A percentile compares a stretch with the other conserved stretches of the same genome.
phyloP scores from a whole-genome alignment of 2,113 vertebrate species.

The Emydocephalus ijimae region DNA sequence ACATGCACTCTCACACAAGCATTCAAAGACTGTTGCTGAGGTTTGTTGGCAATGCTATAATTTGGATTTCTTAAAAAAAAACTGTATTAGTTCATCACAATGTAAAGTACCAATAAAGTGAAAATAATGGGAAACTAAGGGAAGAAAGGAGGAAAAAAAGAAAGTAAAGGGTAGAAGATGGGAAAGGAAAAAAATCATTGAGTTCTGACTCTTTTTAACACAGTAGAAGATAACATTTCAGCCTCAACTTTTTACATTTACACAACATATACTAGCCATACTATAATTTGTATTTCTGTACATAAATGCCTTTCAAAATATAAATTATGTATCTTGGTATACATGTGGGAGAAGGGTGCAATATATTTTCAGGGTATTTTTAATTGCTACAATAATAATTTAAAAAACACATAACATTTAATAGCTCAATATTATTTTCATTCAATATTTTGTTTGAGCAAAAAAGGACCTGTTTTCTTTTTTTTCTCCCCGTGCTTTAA shows the following conservation, averaged over 20 bases:
- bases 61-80: not conserved
- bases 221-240: not conserved
- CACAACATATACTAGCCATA: not conserved
- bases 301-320: not conserved
- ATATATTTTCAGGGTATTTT: not conserved
- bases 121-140: not conserved
- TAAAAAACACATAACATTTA: not conserved
- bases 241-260: not conserved
- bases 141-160: not conserved
- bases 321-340: not conserved
- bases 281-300: not conserved
- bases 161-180: not conserved
- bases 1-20: not conserved
- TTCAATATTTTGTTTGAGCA: not conserved
- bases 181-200: not conserved
- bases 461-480: not conserved
- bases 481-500: too few species aligned
- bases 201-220: not conserved
- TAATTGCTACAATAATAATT: not conserved
- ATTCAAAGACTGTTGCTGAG: not conserved
- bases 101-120: not conserved
- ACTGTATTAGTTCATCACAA: not conserved
- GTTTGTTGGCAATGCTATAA: not conserved
- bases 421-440: not conserved
- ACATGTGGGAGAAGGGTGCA: not conserved